These are phyloP conservation scores for Caradrina clavipalpis DNA, from an alignment of 2,888 invertebrate genomes.

Conservation along the genomic window DNA sequence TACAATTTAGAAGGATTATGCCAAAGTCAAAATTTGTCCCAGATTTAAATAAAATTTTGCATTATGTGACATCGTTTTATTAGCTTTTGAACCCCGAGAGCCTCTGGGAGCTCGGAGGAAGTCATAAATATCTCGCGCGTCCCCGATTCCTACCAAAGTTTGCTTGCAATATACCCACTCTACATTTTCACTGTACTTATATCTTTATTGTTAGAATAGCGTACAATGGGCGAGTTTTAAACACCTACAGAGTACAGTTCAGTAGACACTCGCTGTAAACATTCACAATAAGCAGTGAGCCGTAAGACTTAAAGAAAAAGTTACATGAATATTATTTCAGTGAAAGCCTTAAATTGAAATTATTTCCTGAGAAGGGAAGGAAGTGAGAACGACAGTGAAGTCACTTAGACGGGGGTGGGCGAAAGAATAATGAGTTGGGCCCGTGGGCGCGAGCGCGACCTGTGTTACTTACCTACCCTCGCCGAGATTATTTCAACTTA, in stretches of 20 bases:
- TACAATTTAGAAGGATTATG: slow-evolving; percentile 58
- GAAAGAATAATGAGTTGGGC: slow-evolving; percentile 83
- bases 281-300: slow-evolving; percentile 50
- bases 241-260: slow-evolving; percentile 60
- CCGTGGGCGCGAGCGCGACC: slow-evolving; percentile 70
- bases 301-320: slow-evolving; percentile 64
- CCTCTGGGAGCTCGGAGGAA: slow-evolving; percentile 79
- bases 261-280: slow-evolving; percentile 51
- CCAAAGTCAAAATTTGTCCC: slow-evolving; percentile 68
- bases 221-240: slow-evolving; percentile 65
- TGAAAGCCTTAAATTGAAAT: slow-evolving; percentile 81
- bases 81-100: slow-evolving; percentile 83
- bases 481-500: slow-evolving; percentile 82
- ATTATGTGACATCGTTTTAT: slow-evolving; percentile 84
- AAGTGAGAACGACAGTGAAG: slow-evolving; percentile 85
- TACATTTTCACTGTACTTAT: slow-evolving; percentile 68
- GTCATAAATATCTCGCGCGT: slow-evolving; percentile 85
- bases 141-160: slow-evolving; percentile 82
- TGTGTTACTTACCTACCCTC: slow-evolving; percentile 67
- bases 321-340: slow-evolving; percentile 78
- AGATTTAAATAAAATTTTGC: slow-evolving; percentile 75
- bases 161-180: slow-evolving; percentile 75
- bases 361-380: slow-evolving; percentile 82
- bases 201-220: slow-evolving; percentile 69
- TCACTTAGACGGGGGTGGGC: slow-evolving; percentile 80